These are phyloP conservation scores for Dione vanillae DNA, from an alignment of 2,888 invertebrate genomes.

Conservation along the genomic window DNA sequence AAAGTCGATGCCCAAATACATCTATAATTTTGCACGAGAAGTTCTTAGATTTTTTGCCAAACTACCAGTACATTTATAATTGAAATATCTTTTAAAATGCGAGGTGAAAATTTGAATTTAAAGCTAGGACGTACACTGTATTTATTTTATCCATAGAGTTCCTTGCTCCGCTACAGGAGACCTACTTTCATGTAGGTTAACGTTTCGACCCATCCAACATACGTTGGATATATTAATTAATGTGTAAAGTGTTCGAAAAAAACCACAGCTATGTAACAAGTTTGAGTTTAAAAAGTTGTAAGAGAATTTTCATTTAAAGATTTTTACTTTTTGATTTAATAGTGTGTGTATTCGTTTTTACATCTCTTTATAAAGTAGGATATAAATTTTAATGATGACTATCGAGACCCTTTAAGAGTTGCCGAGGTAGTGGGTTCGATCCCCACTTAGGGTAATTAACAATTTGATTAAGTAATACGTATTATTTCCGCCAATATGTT, in stretches of 20 bases:
- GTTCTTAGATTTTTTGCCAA: neutral
- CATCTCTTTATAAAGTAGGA: too few relatives aligned
- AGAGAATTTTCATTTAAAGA: neutral
- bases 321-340: neutral
- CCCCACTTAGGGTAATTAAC: too few relatives aligned
- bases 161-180: constrained; percentile 43
- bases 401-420: too few relatives aligned
- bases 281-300: constrained; percentile 2
- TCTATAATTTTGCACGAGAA: neutral
- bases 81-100: constrained; percentile 29
- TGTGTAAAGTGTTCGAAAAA: constrained; percentile 32
- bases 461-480: too few relatives aligned
- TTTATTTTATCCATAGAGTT: constrained; percentile 42
- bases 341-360: too few relatives aligned
- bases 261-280: neutral
- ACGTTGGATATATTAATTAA: constrained; percentile 43
- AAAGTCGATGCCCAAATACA: neutral
- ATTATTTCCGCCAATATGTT: too few relatives aligned
- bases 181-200: constrained; percentile 44
- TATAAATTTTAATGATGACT: too few relatives aligned
- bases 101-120: constrained; percentile 28
- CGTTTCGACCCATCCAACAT: constrained; percentile 40
- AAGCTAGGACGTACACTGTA: constrained; percentile 36
- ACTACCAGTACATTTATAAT: constrained; percentile 3
- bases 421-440: too few relatives aligned